Conservation (phyloP, 2,797 vertebrate species). For the Pteronotus mesoamericanus region DNA sequence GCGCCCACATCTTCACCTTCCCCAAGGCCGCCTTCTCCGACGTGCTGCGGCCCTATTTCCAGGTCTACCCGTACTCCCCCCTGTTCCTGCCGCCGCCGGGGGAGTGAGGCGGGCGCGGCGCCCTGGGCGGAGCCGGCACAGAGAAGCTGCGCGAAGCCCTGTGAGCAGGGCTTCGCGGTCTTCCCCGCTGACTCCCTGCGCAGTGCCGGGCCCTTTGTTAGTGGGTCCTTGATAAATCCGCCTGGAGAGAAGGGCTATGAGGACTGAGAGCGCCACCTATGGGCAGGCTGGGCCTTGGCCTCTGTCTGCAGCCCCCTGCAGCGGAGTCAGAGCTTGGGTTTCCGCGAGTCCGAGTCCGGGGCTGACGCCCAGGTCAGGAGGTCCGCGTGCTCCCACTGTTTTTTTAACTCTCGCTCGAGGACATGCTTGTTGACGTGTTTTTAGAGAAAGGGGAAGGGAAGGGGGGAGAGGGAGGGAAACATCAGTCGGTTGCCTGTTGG, state of each 20-base stretch:
- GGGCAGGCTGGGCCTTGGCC: not conserved
- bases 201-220: not conserved
- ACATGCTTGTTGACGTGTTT: too few species aligned
- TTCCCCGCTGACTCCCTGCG: not conserved
- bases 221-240: not conserved
- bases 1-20: slow-evolving; percentile 59
- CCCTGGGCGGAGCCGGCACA: not conserved
- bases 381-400: not conserved
- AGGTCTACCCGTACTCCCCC: slow-evolving; percentile 35
- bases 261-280: not conserved
- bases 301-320: not conserved
- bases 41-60: slow-evolving; percentile 41
- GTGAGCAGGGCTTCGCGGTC: not conserved
- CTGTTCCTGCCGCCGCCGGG: slow-evolving; percentile 19
- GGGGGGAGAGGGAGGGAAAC: too few species aligned
- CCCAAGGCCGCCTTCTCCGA: not conserved
- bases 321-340: not conserved
- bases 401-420: too few species aligned
- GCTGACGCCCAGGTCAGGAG: not conserved
- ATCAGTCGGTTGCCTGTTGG: too few species aligned
- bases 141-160: not conserved
- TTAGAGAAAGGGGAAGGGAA: too few species aligned
- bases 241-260: too few species aligned
- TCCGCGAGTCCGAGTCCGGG: not conserved
- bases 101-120: not conserved